Percentiles rank a stretch among this genome's conserved stretches.
These are phyloP conservation scores for Delia radicum DNA, from an alignment of 1,140 invertebrate genomes.

Conservation along the genomic window DNA sequence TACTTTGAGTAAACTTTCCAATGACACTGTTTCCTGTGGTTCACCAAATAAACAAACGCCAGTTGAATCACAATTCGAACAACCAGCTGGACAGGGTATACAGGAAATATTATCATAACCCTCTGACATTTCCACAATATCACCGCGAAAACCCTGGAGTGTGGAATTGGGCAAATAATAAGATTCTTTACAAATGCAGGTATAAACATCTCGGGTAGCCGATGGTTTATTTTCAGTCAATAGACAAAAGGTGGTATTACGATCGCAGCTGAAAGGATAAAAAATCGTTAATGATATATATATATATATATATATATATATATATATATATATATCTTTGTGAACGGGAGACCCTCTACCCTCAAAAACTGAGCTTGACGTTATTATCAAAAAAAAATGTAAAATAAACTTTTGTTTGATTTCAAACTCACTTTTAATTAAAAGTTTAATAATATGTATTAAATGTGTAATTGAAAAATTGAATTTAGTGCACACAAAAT, in stretches of 20 bases:
- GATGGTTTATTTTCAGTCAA: slow-evolving; percentile 44
- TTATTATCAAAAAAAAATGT: too few relatives aligned
- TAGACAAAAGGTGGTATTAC: slow-evolving; percentile 54
- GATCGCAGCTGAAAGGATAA: slow-evolving; percentile 46
- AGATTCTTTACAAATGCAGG: slow-evolving; percentile 57
- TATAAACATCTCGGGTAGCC: slow-evolving; percentile 51
- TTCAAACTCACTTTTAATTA: too few relatives aligned
- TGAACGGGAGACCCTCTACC: too few relatives aligned
- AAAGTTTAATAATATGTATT: too few relatives aligned
- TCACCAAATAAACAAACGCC: slow-evolving; percentile 59
- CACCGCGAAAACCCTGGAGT: slow-evolving; percentile 56
- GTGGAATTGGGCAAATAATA: slow-evolving; percentile 57
- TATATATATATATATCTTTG: too few relatives aligned
- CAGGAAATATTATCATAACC: slow-evolving; percentile 60
- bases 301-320: neutral
- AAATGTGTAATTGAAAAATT: too few relatives aligned
- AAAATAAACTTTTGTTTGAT: too few relatives aligned
- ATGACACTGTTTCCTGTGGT: slow-evolving; percentile 42
- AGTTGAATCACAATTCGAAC: slow-evolving; percentile 59
- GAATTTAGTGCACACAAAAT: too few relatives aligned
- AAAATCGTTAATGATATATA: neutral
- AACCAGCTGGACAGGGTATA: slow-evolving; percentile 61
- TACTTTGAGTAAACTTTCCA: slow-evolving; percentile 65
- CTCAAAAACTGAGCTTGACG: too few relatives aligned
- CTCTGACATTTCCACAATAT: slow-evolving; percentile 55